These are phyloP conservation scores for Coracopsis vasa DNA, from an alignment of 2,113 vertebrate genomes.

Conservation along the genomic window DNA sequence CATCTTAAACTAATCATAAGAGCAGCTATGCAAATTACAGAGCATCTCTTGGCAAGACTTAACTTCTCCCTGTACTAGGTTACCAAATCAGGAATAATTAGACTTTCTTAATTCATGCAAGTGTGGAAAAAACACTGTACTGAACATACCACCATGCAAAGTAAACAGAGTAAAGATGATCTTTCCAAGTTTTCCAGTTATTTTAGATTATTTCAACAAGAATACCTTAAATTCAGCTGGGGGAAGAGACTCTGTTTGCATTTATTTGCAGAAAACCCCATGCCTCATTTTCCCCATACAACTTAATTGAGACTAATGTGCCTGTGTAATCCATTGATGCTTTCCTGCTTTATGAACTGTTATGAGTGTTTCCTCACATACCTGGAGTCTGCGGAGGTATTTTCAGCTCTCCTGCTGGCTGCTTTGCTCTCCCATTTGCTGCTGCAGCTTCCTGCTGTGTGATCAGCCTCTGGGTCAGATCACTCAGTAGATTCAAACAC, in stretches of 20 bases:
- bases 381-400: slow-evolving; percentile 56
- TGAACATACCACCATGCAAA: background rate
- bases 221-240: background rate
- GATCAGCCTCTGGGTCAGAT: slow-evolving; percentile 88
- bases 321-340: background rate
- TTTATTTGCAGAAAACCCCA: background rate
- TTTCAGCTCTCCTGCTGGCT: slow-evolving; percentile 69
- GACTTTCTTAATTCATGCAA: background rate
- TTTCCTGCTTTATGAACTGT: background rate
- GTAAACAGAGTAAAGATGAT: background rate
- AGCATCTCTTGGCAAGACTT: background rate
- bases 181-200: background rate
- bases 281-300: background rate
- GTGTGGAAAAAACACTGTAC: background rate
- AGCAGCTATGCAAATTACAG: background rate
- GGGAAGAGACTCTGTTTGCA: background rate
- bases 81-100: background rate
- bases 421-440: slow-evolving; percentile 86
- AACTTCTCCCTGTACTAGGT: background rate
- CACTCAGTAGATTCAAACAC: slow-evolving; percentile 86
- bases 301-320: background rate
- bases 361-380: background rate
- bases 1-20: background rate
- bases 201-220: background rate
- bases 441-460: slow-evolving; percentile 88